phyloP scores from a whole-genome alignment of 2,113 vertebrate species.

The Philantomba maxwellii region DNA sequence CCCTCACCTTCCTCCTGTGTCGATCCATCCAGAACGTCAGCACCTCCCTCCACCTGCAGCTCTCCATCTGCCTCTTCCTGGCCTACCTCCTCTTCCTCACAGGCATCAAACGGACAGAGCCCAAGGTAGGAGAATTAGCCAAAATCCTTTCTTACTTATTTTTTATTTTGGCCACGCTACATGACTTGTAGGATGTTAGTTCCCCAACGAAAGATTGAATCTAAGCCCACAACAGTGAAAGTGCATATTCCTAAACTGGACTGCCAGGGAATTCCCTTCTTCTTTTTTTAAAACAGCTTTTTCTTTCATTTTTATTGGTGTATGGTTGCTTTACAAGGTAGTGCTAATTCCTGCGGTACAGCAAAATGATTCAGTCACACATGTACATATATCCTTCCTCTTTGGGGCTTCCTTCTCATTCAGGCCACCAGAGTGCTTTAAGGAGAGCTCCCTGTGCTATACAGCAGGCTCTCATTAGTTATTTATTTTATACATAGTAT shows the following conservation, averaged over 20 bases:
- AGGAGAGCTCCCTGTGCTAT: background rate
- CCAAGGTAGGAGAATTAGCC: background rate
- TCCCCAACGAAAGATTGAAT: background rate
- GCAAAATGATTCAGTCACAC: background rate
- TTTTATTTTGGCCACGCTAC: background rate
- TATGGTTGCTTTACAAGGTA: background rate
- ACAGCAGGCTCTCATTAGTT: background rate
- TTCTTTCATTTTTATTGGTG: background rate
- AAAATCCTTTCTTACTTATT: background rate
- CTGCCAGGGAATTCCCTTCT: background rate
- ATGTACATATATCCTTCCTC: background rate
- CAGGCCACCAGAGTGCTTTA: background rate
- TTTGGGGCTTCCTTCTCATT: background rate
- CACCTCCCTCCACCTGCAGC: constrained; percentile 68
- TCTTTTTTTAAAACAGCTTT: background rate
- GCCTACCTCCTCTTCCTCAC: constrained; percentile 70
- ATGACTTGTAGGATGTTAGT: background rate
- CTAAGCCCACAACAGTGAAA: background rate
- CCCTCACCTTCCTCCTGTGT: constrained; percentile 73
- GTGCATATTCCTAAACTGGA: background rate
- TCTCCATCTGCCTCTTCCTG: constrained; percentile 75
- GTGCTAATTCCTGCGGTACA: background rate
- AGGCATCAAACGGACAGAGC: background rate
- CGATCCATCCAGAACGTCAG: constrained; percentile 57
- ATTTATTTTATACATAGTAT: background rate